Conservation (phyloP, 1,140 invertebrate genomes). For the Nasonia longicornis region DNA sequence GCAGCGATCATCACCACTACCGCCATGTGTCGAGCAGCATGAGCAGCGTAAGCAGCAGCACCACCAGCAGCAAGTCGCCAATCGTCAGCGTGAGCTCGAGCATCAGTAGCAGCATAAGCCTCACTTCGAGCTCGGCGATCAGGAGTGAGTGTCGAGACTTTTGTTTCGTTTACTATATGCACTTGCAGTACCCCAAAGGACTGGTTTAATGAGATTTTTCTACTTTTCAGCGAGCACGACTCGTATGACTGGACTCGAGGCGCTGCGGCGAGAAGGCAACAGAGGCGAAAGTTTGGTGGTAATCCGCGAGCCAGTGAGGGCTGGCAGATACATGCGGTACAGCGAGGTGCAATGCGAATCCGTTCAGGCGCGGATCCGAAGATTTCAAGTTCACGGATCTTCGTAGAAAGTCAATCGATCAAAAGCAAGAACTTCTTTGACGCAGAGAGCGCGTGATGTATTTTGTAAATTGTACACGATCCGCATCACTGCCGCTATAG, state of each 20-base stretch:
- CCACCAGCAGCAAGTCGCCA: conserved; percentile 32
- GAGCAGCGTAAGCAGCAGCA: neutral
- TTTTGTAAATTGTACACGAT: conserved; percentile 35
- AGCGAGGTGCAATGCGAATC: conserved; percentile 72
- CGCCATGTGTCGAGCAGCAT: neutral
- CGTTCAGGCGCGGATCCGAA: conserved; percentile 69
- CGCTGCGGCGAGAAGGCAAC: conserved; percentile 56
- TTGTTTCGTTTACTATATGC: neutral
- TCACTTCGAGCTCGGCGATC: conserved; percentile 41
- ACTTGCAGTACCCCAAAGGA: too few relatives aligned
- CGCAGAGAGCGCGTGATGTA: neutral
- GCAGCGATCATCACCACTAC: conserved; percentile 46
- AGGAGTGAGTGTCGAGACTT: conserved; percentile 31
- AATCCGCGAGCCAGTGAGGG: conserved; percentile 69
- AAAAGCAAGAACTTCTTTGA: neutral
- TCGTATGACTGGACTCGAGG: conserved; percentile 61
- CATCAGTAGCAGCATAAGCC: conserved; percentile 24
- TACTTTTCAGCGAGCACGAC: conserved; percentile 46
- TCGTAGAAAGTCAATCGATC: conserved; percentile 56
- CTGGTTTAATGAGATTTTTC: neutral
- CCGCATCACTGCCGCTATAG: neutral
- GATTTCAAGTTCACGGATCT: conserved; percentile 68
- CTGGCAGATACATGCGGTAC: conserved; percentile 69
- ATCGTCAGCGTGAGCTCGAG: conserved; percentile 17
- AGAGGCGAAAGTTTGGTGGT: conserved; percentile 69